phyloP scores from a whole-genome alignment of 2,113 vertebrate species.

The Mionectes macconnelli region DNA sequence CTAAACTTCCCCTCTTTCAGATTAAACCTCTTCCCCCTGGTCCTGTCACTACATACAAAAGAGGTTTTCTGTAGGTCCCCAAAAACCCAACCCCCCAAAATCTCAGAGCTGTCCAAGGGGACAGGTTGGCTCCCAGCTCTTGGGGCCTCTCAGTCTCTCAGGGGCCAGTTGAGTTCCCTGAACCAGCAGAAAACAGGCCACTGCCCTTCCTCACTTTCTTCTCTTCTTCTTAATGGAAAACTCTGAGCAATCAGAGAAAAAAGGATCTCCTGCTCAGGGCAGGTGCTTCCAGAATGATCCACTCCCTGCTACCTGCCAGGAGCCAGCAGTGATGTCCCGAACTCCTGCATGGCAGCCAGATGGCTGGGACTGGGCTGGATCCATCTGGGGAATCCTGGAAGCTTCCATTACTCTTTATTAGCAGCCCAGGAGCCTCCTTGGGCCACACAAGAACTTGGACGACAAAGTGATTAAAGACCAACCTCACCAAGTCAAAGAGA shows the following conservation, averaged over 20 bases:
- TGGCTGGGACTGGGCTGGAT: rapidly evolving
- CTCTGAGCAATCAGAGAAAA: background rate
- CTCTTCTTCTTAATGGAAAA: background rate
- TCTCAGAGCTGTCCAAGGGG: background rate
- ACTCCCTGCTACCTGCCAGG: background rate
- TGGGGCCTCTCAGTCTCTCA: rapidly evolving
- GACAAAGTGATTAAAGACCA: constrained; percentile 36
- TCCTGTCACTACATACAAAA: background rate
- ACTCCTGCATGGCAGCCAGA: background rate
- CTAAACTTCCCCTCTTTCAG: background rate
- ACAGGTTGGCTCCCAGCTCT: background rate
- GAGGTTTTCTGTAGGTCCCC: background rate
- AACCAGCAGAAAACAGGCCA: background rate
- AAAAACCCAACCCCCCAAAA: background rate
- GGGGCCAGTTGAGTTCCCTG: background rate
- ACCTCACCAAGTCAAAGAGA: constrained; percentile 56
- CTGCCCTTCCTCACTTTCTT: background rate
- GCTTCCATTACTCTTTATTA: background rate
- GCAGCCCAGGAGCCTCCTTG: background rate
- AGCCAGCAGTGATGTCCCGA: background rate
- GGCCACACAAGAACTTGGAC: constrained; percentile 44
- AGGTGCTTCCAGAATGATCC: background rate
- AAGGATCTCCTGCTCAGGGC: background rate
- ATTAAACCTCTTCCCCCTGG: rapidly evolving
- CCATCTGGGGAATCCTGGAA: background rate